Evolutionary conservation across 2,888 invertebrate genomes (phyloP), one percentile per base, ranked within the genome.

Genomic region (Scaptomyza flava): DNA sequence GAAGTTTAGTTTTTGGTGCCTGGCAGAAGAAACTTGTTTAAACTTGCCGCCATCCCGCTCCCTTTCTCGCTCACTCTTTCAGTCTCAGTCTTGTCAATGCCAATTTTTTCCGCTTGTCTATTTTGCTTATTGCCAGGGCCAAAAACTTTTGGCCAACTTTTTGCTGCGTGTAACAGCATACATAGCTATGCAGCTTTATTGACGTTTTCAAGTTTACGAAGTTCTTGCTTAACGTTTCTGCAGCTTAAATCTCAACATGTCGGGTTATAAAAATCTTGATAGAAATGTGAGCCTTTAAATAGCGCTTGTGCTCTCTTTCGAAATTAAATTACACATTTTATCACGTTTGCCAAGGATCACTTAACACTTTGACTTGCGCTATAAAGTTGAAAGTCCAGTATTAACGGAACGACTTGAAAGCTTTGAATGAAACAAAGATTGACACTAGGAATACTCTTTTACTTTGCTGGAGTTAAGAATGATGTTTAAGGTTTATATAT

Each of bases 311-410:
- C 41, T 41, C 17, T 62, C 65, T 68, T 64, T 56, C 50, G 42
- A 75, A 82, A 80, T 85, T 63, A 80, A 85, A 85, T 75, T 85
- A 79, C 80, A 79, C 86, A 82, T 85, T 75, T 85, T 82, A 82
- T 51, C 83, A 85, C 83, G 77, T 75, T 85, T 52, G 64, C 72
- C 60, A 61, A 64, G 76, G 64, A 79, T 72, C 80, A 75, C 68
- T 72, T 82, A 80, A 66, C 69, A 78, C 79, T 77, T 58, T 48
- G 62, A 62, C 64, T 60, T 58, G 59, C 23, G 78, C 81, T 36
- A 60, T 77, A 73, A 78, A 75, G 33, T 46, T 8, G 34, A 56
- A 27, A 60, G 45, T 56, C 23, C 27, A 27, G 47, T 36, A 27
- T 8, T 7, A 2, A 12, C 14, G 1, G 30, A 8, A 42, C 4